A percentile compares a stretch with the other conserved stretches of the same genome.
phyloP scores from a whole-genome alignment of 2,888 invertebrate genomes.

The Caenorhabditis wallacei region DNA sequence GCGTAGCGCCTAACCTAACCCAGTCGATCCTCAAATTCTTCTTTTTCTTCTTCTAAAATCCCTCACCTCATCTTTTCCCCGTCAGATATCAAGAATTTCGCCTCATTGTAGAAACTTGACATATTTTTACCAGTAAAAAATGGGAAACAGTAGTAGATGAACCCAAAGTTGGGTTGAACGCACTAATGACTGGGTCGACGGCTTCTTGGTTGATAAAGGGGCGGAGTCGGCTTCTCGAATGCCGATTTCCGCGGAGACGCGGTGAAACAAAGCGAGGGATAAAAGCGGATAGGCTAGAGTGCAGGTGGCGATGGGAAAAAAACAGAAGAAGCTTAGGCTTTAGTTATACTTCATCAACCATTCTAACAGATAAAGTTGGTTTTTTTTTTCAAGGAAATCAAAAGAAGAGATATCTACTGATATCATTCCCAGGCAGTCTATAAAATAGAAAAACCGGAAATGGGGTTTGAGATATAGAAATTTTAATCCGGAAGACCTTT shows the following conservation, averaged over 20 bases:
- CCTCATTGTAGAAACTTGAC: conserved; percentile 48
- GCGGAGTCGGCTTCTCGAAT: conserved; percentile 16
- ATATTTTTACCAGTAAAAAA: neutral
- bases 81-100: conserved; percentile 50
- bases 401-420: conserved; percentile 9
- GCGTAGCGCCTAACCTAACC: conserved; percentile 22
- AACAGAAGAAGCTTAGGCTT: neutral
- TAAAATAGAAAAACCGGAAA: neutral
- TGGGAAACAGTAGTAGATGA: neutral
- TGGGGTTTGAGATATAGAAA: neutral
- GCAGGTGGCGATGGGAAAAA: conserved; percentile 23
- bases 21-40: neutral
- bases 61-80: conserved; percentile 54
- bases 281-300: conserved; percentile 8
- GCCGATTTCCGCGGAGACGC: conserved; percentile 24
- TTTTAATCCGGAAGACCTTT: conserved; percentile 8
- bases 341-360: conserved; percentile 15
- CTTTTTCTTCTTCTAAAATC: too few species aligned
- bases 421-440: conserved; percentile 6
- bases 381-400: neutral
- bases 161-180: conserved; percentile 42
- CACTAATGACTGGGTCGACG: conserved; percentile 37
- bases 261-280: conserved; percentile 43
- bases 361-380: conserved; percentile 4
- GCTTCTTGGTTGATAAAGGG: conserved; percentile 20